A percentile compares a stretch with the other conserved stretches of the same genome.
Conservation (phyloP, 2,888 invertebrate species). For the Cataglyphis rosenhaueri region DNA sequence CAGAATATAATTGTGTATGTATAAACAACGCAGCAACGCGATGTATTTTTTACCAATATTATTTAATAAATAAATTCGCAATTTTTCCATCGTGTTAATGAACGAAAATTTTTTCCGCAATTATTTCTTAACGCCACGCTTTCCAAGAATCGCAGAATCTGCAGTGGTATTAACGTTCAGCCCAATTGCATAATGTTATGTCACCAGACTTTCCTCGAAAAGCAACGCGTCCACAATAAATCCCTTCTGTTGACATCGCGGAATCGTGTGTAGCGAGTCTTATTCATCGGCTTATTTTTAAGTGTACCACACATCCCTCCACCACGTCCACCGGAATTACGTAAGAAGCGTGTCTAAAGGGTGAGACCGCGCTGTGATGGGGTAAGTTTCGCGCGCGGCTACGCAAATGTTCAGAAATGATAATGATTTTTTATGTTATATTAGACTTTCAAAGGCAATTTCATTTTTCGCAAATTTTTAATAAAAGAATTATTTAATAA, state of each 20-base stretch:
- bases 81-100: neutral
- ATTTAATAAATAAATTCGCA: neutral
- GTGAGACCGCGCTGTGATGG: constrained; percentile 57
- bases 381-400: constrained; percentile 47
- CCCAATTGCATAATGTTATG: constrained; percentile 65
- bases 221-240: constrained; percentile 65
- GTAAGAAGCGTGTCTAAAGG: constrained; percentile 69
- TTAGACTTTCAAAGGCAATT: neutral
- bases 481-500: too few species aligned
- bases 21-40: neutral
- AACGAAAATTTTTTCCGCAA: neutral
- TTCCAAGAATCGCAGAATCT: neutral
- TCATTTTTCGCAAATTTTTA: neutral
- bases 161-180: neutral
- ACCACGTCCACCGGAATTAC: constrained; percentile 58
- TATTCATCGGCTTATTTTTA: constrained; percentile 77
- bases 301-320: constrained; percentile 55
- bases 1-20: neutral
- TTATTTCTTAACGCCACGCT: neutral
- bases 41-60: neutral
- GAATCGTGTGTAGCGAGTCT: constrained; percentile 62
- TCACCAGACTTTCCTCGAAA: constrained; percentile 70
- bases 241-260: constrained; percentile 70
- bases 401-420: neutral
- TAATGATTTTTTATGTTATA: constrained; percentile 6